Conservation (phyloP, 2,797 vertebrate genomes). For the Diceros bicornis region DNA sequence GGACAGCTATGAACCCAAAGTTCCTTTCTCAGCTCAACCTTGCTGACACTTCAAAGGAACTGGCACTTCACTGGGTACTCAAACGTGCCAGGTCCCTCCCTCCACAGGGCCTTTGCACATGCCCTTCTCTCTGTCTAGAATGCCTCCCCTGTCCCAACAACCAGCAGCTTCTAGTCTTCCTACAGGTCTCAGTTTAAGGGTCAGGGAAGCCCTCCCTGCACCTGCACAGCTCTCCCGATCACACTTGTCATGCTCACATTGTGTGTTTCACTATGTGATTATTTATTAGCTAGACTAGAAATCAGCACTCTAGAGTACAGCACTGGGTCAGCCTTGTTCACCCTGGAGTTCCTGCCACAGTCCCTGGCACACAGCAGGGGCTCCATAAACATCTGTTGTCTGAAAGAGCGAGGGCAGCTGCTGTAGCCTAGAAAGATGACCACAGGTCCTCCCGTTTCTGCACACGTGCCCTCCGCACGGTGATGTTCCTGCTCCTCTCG, state of each 20-base stretch:
- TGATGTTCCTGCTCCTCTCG: neutral
- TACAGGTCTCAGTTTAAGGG: neutral
- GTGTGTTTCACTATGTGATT: neutral
- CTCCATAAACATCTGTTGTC: too few relatives aligned
- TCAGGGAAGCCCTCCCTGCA: neutral
- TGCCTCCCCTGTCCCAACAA: neutral
- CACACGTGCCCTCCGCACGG: fast-evolving
- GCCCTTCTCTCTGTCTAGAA: neutral
- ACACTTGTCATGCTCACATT: neutral
- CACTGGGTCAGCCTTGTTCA: neutral
- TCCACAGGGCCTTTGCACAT: neutral
- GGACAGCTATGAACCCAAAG: neutral
- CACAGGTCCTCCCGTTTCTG: neutral
- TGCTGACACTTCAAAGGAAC: neutral
- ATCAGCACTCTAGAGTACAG: neutral
- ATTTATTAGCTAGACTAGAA: neutral
- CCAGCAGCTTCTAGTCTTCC: neutral
- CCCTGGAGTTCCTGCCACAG: neutral
- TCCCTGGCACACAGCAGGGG: neutral
- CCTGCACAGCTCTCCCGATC: neutral
- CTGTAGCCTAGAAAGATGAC: neutral
- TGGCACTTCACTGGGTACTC: neutral
- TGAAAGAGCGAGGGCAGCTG: neutral
- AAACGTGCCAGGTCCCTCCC: neutral
- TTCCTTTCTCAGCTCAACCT: neutral